Conservation (phyloP, 2,797 vertebrate species). For the Thripadectes ignobilis region DNA sequence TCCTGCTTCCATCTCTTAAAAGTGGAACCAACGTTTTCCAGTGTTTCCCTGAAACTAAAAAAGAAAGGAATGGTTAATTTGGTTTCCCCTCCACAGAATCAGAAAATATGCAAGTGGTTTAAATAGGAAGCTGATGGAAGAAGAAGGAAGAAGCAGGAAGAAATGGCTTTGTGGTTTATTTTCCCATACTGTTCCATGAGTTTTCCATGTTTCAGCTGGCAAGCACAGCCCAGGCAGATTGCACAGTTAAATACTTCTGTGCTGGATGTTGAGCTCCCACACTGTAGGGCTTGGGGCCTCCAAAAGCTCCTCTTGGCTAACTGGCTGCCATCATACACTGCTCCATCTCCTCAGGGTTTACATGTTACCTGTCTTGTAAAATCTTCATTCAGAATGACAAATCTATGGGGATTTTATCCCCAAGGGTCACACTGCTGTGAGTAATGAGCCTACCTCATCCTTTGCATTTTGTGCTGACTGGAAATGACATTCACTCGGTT, state of each 20-base stretch:
- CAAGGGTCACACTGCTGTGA: neutral
- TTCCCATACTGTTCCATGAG: neutral
- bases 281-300: neutral
- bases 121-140: neutral
- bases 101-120: neutral
- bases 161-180: conserved; percentile 5
- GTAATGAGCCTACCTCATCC: neutral
- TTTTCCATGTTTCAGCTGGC: neutral
- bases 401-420: neutral
- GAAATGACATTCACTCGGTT: neutral
- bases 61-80: neutral
- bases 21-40: conserved; percentile 81
- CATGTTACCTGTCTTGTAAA: neutral
- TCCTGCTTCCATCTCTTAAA: conserved; percentile 75
- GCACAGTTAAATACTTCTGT: neutral
- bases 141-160: neutral
- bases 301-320: neutral
- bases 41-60: conserved; percentile 76
- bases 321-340: neutral
- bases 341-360: neutral
- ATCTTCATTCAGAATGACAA: neutral
- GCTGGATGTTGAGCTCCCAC: neutral
- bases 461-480: neutral
- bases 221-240: neutral
- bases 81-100: neutral